Evolutionary conservation across 2,797 vertebrate genomes (phyloP).

Genomic region (Sebastiscus tertius): DNA sequence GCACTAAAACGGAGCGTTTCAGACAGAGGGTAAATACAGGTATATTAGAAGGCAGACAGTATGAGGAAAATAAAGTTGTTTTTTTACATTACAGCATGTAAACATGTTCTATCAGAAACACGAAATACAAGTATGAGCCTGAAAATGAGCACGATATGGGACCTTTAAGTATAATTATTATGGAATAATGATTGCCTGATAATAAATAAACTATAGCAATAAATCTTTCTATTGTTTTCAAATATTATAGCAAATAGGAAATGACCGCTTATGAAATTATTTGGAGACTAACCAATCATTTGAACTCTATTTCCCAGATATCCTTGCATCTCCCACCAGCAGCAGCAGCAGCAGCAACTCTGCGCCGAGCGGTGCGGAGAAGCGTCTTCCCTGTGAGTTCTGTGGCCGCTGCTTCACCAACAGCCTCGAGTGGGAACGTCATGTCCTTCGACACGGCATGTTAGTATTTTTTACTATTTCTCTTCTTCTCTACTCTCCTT

Average conservation of each 20-base stretch:
- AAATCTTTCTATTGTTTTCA: not conserved
- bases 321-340: conserved; percentile 85
- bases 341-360: conserved; percentile 61
- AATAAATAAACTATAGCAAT: too few species aligned
- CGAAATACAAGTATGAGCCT: too few species aligned
- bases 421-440: conserved; percentile 94
- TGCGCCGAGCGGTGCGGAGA: conserved; percentile 78
- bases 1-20: too few species aligned
- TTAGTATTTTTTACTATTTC: conserved; percentile 77
- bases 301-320: conserved; percentile 78
- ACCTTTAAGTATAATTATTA: not conserved
- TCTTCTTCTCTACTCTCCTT: not conserved
- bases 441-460: conserved; percentile 97
- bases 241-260: not conserved
- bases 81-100: too few species aligned
- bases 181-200: not conserved
- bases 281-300: conserved; percentile 6
- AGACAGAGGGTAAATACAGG: too few species aligned
- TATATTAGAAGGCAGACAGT: too few species aligned
- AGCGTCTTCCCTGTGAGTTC: conserved; percentile 95
- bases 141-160: too few species aligned
- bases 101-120: too few species aligned
- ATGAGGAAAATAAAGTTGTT: too few species aligned
- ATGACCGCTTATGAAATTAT: not conserved
- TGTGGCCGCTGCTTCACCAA: conserved; percentile 95